Percentiles rank a stretch among this genome's conserved stretches.
Conservation (phyloP, 2,797 vertebrate species). For the Hydrolagus colliei region DNA sequence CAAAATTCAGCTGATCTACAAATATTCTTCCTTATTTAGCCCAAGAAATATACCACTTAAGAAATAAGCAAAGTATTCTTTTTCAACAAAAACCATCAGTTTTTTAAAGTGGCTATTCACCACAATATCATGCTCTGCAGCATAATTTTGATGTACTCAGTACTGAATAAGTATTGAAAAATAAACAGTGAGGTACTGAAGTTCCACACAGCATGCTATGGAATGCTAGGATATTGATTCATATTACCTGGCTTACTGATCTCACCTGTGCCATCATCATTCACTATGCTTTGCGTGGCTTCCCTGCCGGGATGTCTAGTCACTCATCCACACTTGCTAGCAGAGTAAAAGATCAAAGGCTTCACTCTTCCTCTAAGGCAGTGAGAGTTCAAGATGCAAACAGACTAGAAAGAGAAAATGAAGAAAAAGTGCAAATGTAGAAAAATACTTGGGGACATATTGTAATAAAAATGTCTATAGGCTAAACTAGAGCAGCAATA, state of each 20-base stretch:
- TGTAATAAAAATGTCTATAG: background rate
- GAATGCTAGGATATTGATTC: background rate
- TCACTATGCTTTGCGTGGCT: background rate
- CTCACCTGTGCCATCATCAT: background rate
- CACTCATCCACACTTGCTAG: background rate
- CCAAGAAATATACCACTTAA: too few relatives aligned
- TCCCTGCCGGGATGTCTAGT: background rate
- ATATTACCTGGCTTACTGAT: background rate
- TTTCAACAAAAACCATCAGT: too few relatives aligned
- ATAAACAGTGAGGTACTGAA: background rate
- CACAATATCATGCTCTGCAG: too few relatives aligned
- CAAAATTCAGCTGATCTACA: too few relatives aligned
- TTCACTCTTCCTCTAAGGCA: background rate
- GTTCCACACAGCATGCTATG: background rate
- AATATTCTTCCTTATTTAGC: too few relatives aligned
- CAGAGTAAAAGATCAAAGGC: background rate
- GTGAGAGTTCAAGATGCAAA: background rate
- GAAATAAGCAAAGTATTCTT: too few relatives aligned
- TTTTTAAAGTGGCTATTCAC: too few relatives aligned
- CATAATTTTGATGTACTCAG: too few relatives aligned
- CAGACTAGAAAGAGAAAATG: background rate
- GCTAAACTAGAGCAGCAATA: background rate
- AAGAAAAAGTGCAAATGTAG: background rate
- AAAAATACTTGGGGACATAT: background rate
- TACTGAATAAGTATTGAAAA: too few relatives aligned